A percentile compares a stretch with the other conserved stretches of the same genome.
These are phyloP conservation scores for Elgonia sp. DNA, from an alignment of 2,888 invertebrate species.

Conservation along the genomic window DNA sequence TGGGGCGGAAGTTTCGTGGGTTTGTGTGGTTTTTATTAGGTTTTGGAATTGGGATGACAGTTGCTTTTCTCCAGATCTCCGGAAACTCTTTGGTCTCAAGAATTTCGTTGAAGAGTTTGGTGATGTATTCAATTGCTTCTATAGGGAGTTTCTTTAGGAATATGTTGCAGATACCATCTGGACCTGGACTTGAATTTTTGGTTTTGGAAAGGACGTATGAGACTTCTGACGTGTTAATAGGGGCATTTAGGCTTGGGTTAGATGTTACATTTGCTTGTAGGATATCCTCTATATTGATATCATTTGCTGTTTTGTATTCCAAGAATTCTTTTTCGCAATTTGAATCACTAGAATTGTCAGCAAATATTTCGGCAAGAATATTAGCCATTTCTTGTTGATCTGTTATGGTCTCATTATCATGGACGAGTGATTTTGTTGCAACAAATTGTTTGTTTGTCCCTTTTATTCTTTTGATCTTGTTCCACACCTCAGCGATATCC, in stretches of 20 bases:
- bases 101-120: constrained; percentile 16
- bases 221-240: background rate
- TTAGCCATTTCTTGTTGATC: constrained; percentile 16
- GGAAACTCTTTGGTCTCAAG: constrained; percentile 3
- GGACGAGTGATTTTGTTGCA: background rate
- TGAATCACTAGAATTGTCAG: background rate
- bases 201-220: background rate
- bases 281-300: constrained; percentile 6
- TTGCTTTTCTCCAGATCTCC: constrained; percentile 60
- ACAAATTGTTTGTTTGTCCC: background rate
- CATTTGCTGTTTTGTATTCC: background rate
- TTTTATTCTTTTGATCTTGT: constrained; percentile 24
- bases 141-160: constrained; percentile 47
- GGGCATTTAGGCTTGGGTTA: background rate
- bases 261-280: background rate
- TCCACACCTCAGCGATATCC: background rate
- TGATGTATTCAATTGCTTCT: constrained; percentile 5
- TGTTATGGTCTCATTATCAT: background rate
- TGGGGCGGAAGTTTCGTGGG: background rate
- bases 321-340: constrained; percentile 5
- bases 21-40: constrained; percentile 43
- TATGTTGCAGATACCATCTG: constrained; percentile 61
- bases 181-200: constrained; percentile 71
- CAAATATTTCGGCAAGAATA: background rate
- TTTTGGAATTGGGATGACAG: constrained; percentile 69